Percentiles rank a stretch among this genome's conserved stretches.
These are phyloP conservation scores for Elgaria multicarinata DNA, from an alignment of 2,113 vertebrate species.

Conservation along the genomic window DNA sequence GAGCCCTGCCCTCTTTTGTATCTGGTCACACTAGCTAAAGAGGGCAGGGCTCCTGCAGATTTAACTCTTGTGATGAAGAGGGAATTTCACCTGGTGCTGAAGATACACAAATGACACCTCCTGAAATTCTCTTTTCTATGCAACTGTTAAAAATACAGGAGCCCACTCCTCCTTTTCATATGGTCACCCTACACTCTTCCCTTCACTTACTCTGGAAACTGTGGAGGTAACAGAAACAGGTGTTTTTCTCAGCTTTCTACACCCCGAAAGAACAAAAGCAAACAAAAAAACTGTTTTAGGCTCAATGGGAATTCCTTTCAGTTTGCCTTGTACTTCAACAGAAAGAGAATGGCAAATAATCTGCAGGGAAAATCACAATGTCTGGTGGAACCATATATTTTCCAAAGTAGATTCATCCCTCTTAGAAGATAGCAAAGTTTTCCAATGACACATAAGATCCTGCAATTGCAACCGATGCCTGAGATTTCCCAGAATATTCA, in stretches of 20 bases:
- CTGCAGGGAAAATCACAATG: not conserved
- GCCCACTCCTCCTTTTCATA: too few species aligned
- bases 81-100: too few species aligned
- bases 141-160: too few species aligned
- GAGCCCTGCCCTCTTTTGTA: too few species aligned
- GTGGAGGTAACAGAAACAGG: too few species aligned
- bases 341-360: not conserved
- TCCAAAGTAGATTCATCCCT: not conserved
- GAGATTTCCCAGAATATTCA: not conserved
- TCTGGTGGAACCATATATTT: not conserved
- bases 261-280: too few species aligned
- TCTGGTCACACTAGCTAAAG: too few species aligned
- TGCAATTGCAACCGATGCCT: not conserved
- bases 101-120: too few species aligned
- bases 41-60: too few species aligned
- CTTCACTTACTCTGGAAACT: not conserved
- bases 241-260: constrained; percentile 20
- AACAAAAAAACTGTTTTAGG: not conserved
- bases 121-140: too few species aligned
- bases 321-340: constrained; percentile 13
- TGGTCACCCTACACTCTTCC: too few species aligned
- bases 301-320: not conserved
- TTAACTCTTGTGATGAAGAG: too few species aligned
- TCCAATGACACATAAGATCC: not conserved
- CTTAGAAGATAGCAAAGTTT: not conserved